A percentile compares a stretch with the other conserved stretches of the same genome.
Evolutionary conservation across 2,797 vertebrate species (phyloP).

Genomic region (Lophura swinhoii): DNA sequence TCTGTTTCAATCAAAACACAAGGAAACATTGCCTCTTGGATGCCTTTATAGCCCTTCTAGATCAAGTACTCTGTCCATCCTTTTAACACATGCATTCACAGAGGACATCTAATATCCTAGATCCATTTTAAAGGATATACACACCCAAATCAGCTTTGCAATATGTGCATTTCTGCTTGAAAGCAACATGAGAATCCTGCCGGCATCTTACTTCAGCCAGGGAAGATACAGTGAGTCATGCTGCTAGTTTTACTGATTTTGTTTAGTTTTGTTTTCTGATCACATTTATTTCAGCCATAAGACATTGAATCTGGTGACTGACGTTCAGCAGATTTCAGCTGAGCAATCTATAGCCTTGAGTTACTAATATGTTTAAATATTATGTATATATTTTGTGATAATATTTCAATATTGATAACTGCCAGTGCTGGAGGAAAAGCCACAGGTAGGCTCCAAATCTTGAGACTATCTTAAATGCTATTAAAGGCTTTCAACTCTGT

Average conservation of each 20-base stretch:
- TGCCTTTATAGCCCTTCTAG: not conserved
- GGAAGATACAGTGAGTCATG: not conserved
- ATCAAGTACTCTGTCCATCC: not conserved
- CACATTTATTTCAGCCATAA: not conserved
- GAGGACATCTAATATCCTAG: not conserved
- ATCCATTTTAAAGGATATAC: not conserved
- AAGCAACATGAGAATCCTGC: not conserved
- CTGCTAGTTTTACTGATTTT: not conserved
- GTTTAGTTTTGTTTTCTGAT: not conserved
- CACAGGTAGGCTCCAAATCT: not conserved
- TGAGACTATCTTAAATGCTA: not conserved
- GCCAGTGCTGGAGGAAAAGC: not conserved
- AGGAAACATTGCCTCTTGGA: not conserved
- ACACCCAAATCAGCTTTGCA: not conserved
- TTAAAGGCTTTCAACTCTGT: not conserved
- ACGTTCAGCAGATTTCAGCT: not conserved
- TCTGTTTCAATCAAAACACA: not conserved
- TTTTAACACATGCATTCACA: not conserved
- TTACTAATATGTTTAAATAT: not conserved
- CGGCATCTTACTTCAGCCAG: not conserved
- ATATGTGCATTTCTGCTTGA: accelerated
- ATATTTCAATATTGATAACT: not conserved
- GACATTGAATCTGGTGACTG: not conserved
- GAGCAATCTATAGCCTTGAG: not conserved
- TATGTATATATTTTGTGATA: not conserved